Conservation (phyloP, 2,113 vertebrate genomes). For the Morone saxatilis region DNA sequence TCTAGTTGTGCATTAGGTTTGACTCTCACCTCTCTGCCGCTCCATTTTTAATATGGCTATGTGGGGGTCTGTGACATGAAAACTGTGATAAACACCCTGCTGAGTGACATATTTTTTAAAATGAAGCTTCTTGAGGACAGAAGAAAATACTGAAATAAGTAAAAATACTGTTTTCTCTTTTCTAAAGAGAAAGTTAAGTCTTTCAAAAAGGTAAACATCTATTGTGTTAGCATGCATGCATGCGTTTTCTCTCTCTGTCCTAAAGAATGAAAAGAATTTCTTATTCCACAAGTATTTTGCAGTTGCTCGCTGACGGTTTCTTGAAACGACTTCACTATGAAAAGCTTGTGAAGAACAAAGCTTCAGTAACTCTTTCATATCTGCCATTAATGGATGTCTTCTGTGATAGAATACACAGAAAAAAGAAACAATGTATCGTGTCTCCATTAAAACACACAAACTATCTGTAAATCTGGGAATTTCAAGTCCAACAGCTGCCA, state of each 20-base stretch:
- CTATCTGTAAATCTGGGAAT: not conserved
- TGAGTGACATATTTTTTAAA: not conserved
- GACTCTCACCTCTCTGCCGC: not conserved
- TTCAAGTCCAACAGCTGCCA: not conserved
- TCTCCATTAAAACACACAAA: not conserved
- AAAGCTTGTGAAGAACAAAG: not conserved
- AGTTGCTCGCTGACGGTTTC: not conserved
- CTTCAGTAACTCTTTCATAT: not conserved
- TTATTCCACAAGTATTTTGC: not conserved
- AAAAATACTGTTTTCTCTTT: not conserved
- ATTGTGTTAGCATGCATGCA: not conserved
- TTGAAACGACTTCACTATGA: not conserved
- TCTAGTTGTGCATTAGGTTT: not conserved
- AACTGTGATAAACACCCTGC: constrained; percentile 10
- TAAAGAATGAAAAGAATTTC: not conserved
- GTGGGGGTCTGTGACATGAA: constrained; percentile 21
- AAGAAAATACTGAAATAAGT: not conserved
- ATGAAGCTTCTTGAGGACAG: not conserved
- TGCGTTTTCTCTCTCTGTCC: not conserved
- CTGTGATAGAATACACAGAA: not conserved
- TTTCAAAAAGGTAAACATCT: not conserved
- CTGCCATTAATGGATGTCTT: not conserved
- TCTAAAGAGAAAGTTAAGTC: no score
- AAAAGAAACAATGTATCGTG: not conserved
- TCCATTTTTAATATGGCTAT: not conserved